Base-by-base conservation (phyloP, 2,113 vertebrate species). In the Xenus cinereus region DNA sequence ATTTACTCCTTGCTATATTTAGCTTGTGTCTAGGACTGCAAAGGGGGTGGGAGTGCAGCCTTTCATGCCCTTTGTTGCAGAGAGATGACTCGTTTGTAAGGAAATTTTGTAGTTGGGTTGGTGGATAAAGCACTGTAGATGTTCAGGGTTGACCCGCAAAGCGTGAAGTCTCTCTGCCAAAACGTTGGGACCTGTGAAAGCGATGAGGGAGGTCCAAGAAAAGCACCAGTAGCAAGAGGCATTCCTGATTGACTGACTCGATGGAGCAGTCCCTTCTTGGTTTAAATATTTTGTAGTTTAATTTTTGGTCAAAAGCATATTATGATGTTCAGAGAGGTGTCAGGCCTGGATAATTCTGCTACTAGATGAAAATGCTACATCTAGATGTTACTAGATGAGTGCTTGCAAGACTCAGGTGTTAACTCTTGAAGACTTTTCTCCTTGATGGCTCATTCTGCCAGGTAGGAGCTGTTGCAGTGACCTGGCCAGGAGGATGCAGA, bases 1-100 rank as follows among this genome's bases (percentile, higher is more conserved):
- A 35, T 93, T 88, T 86, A 46, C 53, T 79, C 71, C 73, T 83
- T 78, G 92, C 85, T 96, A 84, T 90, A 82, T 95, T 87, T 93
- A 63, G 87, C 94, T 84, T 37, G 41, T 28, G 87, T 84, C 66
- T 28, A 30, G 68, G 64, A 37, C 86, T 83, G 81, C 69, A 67
- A 51, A 71, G 62, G 35, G 62, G 56, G 8, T 3, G 4, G 37
- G 23, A 75, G n/a, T 1, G 0, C 21, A 50, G 46, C 32, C 50
- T 81, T 86, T 33, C 8, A 14, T 74, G 62, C n/a, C 48, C 32
- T 74, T 60, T 14, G 16, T 41, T 32, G 37, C 54, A 39, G 64
- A 51, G 59, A 51, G 66, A 30, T 60, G 46, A 12, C 19, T 35
- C 26, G 20, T 43, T 80, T 75, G 37, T 53, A 23, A 39, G 75